Percentiles rank a stretch among this genome's conserved stretches.
These are phyloP conservation scores for Anarsia innoxiella DNA, from an alignment of 2,888 invertebrate genomes.

Conservation along the genomic window DNA sequence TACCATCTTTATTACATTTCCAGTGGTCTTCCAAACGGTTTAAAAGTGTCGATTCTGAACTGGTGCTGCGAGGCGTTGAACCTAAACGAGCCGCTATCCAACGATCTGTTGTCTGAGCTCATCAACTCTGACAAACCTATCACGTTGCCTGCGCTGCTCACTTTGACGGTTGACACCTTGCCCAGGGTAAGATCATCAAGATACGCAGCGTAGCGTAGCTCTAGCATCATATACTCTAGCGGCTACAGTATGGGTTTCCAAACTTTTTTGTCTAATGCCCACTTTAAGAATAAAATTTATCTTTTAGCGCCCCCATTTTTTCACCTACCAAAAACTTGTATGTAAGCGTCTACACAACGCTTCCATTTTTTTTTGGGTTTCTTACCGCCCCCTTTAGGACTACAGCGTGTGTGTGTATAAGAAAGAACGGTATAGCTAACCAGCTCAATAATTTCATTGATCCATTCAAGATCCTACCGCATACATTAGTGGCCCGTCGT, in stretches of 20 bases:
- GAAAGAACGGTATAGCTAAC: too few species aligned
- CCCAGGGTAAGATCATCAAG: conserved; percentile 52
- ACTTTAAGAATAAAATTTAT: background rate
- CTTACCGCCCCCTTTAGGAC: too few species aligned
- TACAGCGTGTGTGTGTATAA: too few species aligned
- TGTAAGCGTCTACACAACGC: too few species aligned
- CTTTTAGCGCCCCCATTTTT: too few species aligned
- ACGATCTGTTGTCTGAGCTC: conserved; percentile 52
- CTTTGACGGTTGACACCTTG: conserved; percentile 61
- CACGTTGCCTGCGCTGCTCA: conserved; percentile 48
- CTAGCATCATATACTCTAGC: too few species aligned
- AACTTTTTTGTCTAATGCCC: background rate
- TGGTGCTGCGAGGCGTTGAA: conserved; percentile 62
- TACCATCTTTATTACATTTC: too few species aligned
- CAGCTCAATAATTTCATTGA: too few species aligned
- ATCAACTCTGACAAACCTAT: conserved; percentile 58
- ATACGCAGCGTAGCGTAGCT: too few species aligned
- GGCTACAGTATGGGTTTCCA: too few species aligned
- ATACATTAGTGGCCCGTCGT: conserved; percentile 55
- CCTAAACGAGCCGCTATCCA: conserved; percentile 47
- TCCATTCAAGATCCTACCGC: conserved; percentile 54
- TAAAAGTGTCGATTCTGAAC: conserved; percentile 56
- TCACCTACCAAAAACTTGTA: too few species aligned
- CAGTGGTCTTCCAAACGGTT: conserved; percentile 50
- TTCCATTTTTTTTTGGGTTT: too few species aligned